Evolutionary conservation across 2,888 invertebrate genomes (phyloP).

Genomic region (Gisinianus flammeolus): DNA sequence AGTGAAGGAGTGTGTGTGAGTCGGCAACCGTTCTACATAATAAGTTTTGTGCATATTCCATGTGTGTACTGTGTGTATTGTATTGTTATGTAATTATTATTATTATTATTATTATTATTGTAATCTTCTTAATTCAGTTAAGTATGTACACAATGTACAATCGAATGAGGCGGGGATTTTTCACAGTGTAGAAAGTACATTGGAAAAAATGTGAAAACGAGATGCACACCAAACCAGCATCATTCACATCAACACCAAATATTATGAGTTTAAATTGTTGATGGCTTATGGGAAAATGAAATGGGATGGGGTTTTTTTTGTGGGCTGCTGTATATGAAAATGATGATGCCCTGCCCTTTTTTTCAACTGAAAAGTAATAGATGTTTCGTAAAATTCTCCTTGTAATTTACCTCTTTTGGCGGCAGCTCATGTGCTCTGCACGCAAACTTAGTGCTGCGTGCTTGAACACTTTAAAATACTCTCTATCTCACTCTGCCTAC

Average conservation of each 20-base stretch:
- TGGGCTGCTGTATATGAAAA: slow-evolving; percentile 15
- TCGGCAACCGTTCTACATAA: too few relatives aligned
- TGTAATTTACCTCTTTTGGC: slow-evolving; percentile 47
- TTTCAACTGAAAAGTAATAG: slow-evolving; percentile 39
- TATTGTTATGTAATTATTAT: too few relatives aligned
- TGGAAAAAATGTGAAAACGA: not conserved
- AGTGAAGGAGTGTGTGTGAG: slow-evolving; percentile 16
- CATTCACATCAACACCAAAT: not conserved
- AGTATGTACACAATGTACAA: not conserved
- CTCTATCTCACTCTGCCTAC: not conserved
- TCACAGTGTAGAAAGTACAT: not conserved
- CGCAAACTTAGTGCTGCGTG: slow-evolving; percentile 36
- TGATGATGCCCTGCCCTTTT: slow-evolving; percentile 43
- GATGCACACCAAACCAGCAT: not conserved
- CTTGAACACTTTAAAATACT: not conserved
- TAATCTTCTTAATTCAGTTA: not conserved
- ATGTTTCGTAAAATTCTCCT: slow-evolving; percentile 42
- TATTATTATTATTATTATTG: not conserved
- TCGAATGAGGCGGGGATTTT: too few relatives aligned
- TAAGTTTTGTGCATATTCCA: too few relatives aligned
- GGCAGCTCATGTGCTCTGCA: slow-evolving; percentile 30
- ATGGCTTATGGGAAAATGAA: slow-evolving; percentile 37
- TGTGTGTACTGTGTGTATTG: too few relatives aligned
- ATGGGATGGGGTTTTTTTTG: slow-evolving; percentile 32
- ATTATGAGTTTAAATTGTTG: slow-evolving; percentile 9